Base-by-base conservation (phyloP, 2,797 vertebrate genomes). In the Tadarida brasiliensis region DNA sequence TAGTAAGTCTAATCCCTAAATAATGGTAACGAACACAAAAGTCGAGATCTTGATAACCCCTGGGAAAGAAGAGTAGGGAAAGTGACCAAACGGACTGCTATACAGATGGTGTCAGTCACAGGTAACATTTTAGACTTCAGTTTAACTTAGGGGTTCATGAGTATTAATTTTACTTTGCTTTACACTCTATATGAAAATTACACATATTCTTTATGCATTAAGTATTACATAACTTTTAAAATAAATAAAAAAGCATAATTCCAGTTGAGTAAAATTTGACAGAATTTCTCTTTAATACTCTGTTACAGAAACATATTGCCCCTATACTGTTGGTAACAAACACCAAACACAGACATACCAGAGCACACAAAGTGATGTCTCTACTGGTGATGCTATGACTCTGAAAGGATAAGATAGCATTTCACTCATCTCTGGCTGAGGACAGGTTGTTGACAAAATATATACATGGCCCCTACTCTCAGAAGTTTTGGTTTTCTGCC, bases 361-460 rank as follows among this genome's bases (percentile, higher is more conserved):
- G 82, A 87, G 26, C 33, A 68, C 17, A 80, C 14, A 78, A 56
- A 73, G 14, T 15, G 70, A 49, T 14, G 0, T 77, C 63, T 77
- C 61, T 11, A 35, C 12, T 54, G 39, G 30, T 73, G 77, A 94
- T 51, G 20, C 5, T 47, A 26, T 51, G 19, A 78, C 11, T 47
- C 15, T 47, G 28, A 90, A 76, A 63, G 57, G 49, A 90, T 39
- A 39, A 77, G 4, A 65, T 15, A 28, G 51, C n/a, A 86, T 77
- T 78, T 92, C 49, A 59, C 8, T 19, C 5, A 54, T 28, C n/a
- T 26, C 39, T 71, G 71, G 61, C 8, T 35, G 28, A 87, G 67
- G 24, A 85, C 44, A 92, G 12, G 11, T 59, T 67, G 65, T 19
- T 92, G 67, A 65, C 80, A 94, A 77, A 65, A 90, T 24, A 39